A percentile compares a stretch with the other conserved stretches of the same genome.
Conservation (phyloP, 2,797 vertebrate species). For the Pitangus sulphuratus region DNA sequence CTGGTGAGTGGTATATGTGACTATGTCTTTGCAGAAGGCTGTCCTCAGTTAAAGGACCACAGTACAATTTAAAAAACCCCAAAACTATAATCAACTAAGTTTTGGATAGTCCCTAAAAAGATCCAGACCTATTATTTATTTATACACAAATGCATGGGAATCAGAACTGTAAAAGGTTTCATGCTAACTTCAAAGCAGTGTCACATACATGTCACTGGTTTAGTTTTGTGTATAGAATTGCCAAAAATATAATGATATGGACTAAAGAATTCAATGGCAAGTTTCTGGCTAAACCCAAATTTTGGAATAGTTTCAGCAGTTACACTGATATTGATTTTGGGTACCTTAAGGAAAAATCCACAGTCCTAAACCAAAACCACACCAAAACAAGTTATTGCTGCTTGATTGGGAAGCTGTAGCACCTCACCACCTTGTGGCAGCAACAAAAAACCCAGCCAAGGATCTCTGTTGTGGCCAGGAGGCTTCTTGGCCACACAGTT, state of each 20-base stretch:
- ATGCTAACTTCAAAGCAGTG: background rate
- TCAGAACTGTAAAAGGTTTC: background rate
- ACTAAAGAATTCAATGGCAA: background rate
- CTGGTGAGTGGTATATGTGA: background rate
- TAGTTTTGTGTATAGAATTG: background rate
- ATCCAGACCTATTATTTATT: background rate
- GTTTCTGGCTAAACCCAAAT: background rate
- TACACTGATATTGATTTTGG: background rate
- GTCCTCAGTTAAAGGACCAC: background rate
- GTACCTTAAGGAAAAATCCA: background rate
- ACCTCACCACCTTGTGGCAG: background rate
- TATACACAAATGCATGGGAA: background rate
- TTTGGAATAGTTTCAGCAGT: background rate
- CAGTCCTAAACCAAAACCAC: background rate
- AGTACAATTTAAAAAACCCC: rapidly evolving
- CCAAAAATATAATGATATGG: background rate
- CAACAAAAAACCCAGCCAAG: background rate
- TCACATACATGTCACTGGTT: background rate
- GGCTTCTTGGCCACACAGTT: background rate
- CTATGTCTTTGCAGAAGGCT: background rate
- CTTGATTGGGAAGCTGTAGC: background rate
- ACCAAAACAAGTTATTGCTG: background rate
- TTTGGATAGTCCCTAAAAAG: background rate
- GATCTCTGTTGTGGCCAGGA: background rate
- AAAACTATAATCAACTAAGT: background rate